Percentiles rank a stretch among this genome's conserved stretches.
Evolutionary conservation across 2,888 invertebrate genomes (phyloP).

Genomic region (Lasiommata megera): DNA sequence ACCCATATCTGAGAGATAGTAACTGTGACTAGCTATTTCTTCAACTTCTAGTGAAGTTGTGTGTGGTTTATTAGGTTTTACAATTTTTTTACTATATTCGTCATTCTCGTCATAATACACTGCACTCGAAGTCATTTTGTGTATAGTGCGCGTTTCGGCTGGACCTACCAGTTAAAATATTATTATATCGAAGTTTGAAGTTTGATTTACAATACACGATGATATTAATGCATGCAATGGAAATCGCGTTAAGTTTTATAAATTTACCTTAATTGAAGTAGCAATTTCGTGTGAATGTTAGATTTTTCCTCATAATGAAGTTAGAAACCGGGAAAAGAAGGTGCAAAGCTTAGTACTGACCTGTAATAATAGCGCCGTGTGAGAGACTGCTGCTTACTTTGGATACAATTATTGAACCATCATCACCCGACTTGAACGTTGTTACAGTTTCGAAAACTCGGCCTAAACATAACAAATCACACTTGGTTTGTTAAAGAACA

Average conservation of each 20-base stretch:
- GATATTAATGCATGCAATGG: conserved; percentile 47
- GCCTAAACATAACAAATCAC: conserved; percentile 80
- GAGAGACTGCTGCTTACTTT: conserved; percentile 83
- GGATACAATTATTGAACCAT: conserved; percentile 74
- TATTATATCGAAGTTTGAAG: conserved; percentile 59
- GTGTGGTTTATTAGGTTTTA: conserved; percentile 72
- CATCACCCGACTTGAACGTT: conserved; percentile 74
- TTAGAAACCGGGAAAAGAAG: conserved; percentile 51
- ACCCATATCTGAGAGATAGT: conserved; percentile 78
- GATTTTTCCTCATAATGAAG: conserved; percentile 28
- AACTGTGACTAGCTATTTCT: conserved; percentile 83
- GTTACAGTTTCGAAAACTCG: conserved; percentile 79
- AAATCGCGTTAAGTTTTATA: conserved; percentile 42
- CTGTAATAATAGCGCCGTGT: conserved; percentile 84
- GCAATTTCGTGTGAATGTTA: conserved; percentile 38
- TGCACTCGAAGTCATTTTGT: conserved; percentile 83
- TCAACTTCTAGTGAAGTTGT: conserved; percentile 80
- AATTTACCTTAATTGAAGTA: conserved; percentile 31
- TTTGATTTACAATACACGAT: conserved; percentile 37
- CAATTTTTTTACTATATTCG: conserved; percentile 55
- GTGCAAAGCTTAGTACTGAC: conserved; percentile 76
- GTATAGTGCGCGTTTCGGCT: conserved; percentile 84
- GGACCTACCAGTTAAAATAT: conserved; percentile 83
- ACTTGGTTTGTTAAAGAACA: conserved; percentile 68
- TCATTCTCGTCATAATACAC: conserved; percentile 82